Evolutionary conservation across 1,140 invertebrate genomes (phyloP).

Genomic region (Rhopalosiphum padi): DNA sequence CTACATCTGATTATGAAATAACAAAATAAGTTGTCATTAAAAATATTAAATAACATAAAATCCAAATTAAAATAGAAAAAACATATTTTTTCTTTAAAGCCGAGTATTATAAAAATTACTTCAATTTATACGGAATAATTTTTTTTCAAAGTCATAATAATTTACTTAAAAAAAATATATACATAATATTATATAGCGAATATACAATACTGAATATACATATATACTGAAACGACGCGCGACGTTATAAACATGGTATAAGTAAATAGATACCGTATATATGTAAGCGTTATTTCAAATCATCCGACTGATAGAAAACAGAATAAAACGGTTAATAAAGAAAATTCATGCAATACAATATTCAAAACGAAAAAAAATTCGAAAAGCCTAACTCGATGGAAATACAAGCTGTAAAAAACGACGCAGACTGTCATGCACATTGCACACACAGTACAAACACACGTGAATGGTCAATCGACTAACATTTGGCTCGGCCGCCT

Average conservation of each 20-base stretch:
- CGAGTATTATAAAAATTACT: neutral
- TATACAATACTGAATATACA: too few relatives aligned
- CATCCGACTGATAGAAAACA: neutral
- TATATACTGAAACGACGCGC: neutral
- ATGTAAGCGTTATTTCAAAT: neutral
- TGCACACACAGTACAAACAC: neutral
- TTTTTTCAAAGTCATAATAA: neutral
- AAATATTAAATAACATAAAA: neutral
- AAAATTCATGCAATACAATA: neutral
- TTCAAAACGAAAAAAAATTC: neutral
- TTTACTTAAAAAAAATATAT: neutral
- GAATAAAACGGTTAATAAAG: neutral
- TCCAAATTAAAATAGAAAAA: neutral
- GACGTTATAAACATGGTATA: neutral
- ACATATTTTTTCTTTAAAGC: neutral
- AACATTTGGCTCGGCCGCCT: conserved; percentile 52
- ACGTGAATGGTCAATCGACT: neutral
- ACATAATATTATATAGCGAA: neutral
- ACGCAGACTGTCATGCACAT: neutral
- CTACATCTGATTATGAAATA: neutral
- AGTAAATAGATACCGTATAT: neutral
- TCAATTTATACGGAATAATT: neutral
- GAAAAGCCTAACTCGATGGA: neutral
- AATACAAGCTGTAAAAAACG: neutral
- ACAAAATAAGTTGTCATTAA: neutral